These are phyloP conservation scores for Ariolimax columbianus DNA, from an alignment of 2,888 invertebrate genomes.

Conservation along the genomic window DNA sequence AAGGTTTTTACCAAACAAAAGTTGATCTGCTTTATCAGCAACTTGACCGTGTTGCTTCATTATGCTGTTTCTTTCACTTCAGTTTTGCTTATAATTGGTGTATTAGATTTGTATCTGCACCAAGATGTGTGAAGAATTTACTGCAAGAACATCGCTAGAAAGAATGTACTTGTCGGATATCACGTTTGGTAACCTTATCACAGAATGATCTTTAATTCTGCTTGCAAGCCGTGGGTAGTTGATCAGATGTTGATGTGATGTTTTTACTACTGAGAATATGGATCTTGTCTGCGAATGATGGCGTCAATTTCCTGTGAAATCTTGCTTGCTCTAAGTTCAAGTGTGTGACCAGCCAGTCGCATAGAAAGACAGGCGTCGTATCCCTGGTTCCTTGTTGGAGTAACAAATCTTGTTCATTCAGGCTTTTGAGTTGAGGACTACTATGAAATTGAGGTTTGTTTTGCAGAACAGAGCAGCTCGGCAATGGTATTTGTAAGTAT, in stretches of 20 bases:
- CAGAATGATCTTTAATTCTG: background rate
- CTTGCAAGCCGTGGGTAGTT: background rate
- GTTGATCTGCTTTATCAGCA: conserved; percentile 7
- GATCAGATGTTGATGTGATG: background rate
- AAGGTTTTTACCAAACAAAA: background rate
- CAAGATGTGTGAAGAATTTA: background rate
- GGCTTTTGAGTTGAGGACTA: background rate
- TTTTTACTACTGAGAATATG: background rate
- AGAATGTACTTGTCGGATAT: background rate
- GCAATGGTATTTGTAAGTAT: conserved; percentile 22
- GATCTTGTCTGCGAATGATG: background rate
- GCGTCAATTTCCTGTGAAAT: background rate
- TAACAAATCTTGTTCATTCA: conserved; percentile 3
- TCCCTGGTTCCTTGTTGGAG: conserved; percentile 1
- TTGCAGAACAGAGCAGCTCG: background rate
- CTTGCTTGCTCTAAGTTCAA: background rate
- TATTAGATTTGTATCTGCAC: background rate
- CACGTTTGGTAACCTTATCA: too few relatives aligned
- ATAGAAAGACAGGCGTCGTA: background rate
- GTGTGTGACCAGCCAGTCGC: background rate
- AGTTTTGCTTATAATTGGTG: background rate
- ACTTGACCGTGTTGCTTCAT: background rate
- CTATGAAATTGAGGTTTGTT: conserved; percentile 13
- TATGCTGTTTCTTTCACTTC: background rate
- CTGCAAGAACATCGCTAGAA: background rate